phyloP scores from a whole-genome alignment of 2,113 vertebrate genomes.

The Protobothrops flavoviridis region DNA sequence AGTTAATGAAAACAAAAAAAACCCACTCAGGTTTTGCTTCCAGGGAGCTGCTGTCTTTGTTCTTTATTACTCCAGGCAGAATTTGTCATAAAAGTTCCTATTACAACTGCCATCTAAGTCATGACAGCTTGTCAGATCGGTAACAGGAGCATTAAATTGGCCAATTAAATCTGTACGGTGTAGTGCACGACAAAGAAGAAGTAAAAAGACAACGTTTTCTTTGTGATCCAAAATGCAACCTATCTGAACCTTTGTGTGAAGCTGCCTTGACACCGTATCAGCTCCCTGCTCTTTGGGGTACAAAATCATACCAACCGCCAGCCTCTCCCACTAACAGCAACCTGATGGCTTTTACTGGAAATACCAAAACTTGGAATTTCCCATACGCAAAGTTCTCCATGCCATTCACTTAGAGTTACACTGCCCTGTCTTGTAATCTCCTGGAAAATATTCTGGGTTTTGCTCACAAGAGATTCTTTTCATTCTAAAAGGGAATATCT shows the following conservation, averaged over 20 bases:
- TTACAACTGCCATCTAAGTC: not conserved
- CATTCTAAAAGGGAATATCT: constrained; percentile 23
- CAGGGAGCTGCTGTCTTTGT: constrained; percentile 1
- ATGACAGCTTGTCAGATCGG: not conserved
- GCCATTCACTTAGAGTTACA: not conserved
- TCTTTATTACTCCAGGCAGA: not conserved
- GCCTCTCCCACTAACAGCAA: not conserved
- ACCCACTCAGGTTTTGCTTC: not conserved
- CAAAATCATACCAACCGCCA: not conserved
- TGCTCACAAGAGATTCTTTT: constrained; percentile 47
- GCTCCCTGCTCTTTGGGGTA: too few relatives aligned
- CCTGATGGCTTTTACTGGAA: not conserved
- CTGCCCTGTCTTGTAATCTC: not conserved
- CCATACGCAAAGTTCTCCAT: not conserved
- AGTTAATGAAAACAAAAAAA: not conserved
- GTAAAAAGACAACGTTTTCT: not conserved
- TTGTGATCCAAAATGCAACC: not conserved
- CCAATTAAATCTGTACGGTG: not conserved
- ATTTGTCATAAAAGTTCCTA: constrained; percentile 8
- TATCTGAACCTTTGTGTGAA: not conserved
- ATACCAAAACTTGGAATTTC: not conserved
- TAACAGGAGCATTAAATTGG: not conserved
- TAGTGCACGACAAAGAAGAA: not conserved
- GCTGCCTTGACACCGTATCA: not conserved
- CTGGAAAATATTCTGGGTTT: constrained; percentile 21